phyloP scores from a whole-genome alignment of 2,113 vertebrate genomes.

The Camelus dromedarius region DNA sequence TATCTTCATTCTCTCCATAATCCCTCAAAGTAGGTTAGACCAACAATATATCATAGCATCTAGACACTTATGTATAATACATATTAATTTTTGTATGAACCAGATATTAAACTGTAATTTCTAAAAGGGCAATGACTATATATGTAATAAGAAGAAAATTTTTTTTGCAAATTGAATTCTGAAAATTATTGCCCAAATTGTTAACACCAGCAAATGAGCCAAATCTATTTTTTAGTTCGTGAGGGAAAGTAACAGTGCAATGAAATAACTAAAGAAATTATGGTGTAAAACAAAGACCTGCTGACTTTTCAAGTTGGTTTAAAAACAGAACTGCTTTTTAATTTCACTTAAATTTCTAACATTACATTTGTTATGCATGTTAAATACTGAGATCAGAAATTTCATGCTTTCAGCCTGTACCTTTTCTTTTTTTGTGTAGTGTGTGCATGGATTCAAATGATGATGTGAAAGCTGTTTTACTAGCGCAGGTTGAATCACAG shows the following conservation, averaged over 20 bases:
- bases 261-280: constrained; percentile 34
- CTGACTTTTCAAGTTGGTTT: constrained; percentile 30
- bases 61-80: background rate
- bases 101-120: constrained; percentile 48
- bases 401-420: constrained; percentile 48
- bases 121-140: background rate
- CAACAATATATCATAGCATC: background rate
- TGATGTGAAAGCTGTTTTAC: constrained; percentile 93
- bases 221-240: constrained; percentile 53
- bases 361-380: background rate
- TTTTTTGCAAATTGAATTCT: constrained; percentile 39
- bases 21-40: background rate
- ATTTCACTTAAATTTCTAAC: background rate
- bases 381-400: background rate
- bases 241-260: background rate
- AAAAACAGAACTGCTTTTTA: constrained; percentile 37
- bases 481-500: constrained; percentile 94
- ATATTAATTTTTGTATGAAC: constrained; percentile 24
- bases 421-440: constrained; percentile 84
- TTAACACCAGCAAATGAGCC: constrained; percentile 13
- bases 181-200: constrained; percentile 53
- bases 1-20: constrained; percentile 19
- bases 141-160: background rate
- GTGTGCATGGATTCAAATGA: constrained; percentile 96
- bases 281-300: background rate